A percentile compares a stretch with the other conserved stretches of the same genome.
These are phyloP conservation scores for Phrynocephalus forsythii DNA, from an alignment of 2,797 vertebrate species.

Conservation along the genomic window DNA sequence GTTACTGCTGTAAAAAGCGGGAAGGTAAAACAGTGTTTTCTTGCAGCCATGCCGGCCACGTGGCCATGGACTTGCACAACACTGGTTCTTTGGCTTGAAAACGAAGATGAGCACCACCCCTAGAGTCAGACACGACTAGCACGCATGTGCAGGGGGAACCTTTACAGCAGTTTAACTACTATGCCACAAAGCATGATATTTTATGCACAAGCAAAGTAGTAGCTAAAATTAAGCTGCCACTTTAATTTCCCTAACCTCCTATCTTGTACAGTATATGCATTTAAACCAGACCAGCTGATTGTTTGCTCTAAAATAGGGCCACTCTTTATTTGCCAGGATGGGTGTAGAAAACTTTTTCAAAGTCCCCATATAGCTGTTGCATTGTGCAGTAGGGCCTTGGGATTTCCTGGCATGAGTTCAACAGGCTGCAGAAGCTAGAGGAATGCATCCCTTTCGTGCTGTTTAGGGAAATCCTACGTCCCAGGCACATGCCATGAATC, in stretches of 20 bases:
- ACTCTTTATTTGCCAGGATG: conserved; percentile 35
- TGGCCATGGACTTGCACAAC: no score
- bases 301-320: conserved; percentile 55
- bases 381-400: conserved; percentile 37
- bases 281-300: conserved; percentile 40
- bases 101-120: no score
- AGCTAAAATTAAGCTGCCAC: not conserved
- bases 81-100: no score
- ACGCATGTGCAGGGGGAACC: no score
- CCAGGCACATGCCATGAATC: accelerated
- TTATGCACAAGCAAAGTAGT: not conserved
- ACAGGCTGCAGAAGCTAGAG: accelerated
- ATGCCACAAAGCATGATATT: not conserved
- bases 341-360: conserved; percentile 49
- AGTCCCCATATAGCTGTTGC: conserved; percentile 54
- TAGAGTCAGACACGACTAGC: no score
- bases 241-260: not conserved
- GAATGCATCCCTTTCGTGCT: conserved; percentile 15
- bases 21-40: no score
- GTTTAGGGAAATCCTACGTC: conserved; percentile 12
- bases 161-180: no score
- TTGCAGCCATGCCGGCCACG: no score
- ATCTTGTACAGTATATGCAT: conserved; percentile 19
- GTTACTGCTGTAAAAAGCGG: no score
- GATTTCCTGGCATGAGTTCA: conserved; percentile 42